phyloP scores from a whole-genome alignment of 1,140 invertebrate species.

The Arion vulgaris region DNA sequence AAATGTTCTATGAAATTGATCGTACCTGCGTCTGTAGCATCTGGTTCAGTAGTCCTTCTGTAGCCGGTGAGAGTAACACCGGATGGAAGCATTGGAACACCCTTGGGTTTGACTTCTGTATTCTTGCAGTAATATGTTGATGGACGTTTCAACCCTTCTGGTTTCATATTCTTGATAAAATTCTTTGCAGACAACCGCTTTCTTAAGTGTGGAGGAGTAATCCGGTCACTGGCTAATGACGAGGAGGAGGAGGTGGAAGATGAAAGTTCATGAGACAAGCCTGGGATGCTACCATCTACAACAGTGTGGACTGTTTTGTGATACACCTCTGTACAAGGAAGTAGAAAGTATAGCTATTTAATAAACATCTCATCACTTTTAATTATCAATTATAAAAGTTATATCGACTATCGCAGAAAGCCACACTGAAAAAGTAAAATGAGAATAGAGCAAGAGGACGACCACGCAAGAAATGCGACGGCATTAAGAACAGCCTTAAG shows the following conservation, averaged over 20 bases:
- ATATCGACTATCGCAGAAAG: no score
- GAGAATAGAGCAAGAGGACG: no score
- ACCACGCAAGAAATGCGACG: no score
- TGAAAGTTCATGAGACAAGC: constrained; percentile 4
- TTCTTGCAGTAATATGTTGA: constrained; percentile 65
- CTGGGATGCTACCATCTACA: background rate
- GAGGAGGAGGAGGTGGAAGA: constrained; percentile 34
- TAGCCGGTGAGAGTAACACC: constrained; percentile 69
- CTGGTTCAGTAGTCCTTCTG: constrained; percentile 61
- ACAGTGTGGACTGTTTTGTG: constrained; percentile 9
- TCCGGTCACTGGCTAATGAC: background rate
- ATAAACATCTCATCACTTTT: no score
- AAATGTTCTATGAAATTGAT: no score
- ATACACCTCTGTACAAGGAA: constrained; percentile 26
- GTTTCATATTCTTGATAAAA: constrained; percentile 70
- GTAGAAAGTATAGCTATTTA: background rate
- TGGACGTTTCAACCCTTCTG: constrained; percentile 67
- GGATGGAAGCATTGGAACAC: constrained; percentile 38
- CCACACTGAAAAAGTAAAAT: no score
- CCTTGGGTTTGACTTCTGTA: constrained; percentile 44
- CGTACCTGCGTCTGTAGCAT: constrained; percentile 57
- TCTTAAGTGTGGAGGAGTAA: constrained; percentile 3
- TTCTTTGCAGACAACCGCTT: constrained; percentile 51
- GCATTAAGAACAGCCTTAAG: no score
- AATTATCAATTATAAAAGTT: no score